These are phyloP conservation scores for Falco novaeseelandiae DNA, from an alignment of 2,797 vertebrate species.

Conservation along the genomic window DNA sequence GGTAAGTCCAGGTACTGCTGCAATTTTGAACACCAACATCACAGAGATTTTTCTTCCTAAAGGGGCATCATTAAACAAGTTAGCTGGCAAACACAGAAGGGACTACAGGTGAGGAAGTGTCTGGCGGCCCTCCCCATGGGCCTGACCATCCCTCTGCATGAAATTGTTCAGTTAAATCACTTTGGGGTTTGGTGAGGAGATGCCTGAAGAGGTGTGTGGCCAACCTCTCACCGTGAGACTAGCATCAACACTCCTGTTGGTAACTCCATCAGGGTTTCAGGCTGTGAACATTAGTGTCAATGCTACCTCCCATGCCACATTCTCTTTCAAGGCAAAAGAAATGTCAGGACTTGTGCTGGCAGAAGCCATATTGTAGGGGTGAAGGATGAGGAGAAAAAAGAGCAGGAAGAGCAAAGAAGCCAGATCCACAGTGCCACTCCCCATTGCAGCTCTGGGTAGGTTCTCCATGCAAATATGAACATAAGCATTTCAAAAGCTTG, in stretches of 20 bases:
- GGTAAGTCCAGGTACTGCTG: not conserved
- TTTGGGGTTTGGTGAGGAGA: not conserved
- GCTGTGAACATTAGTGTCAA: not conserved
- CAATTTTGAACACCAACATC: conserved; percentile 1
- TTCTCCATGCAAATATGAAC: not conserved
- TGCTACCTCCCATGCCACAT: rapidly evolving
- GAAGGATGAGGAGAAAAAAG: not conserved
- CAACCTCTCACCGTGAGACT: not conserved
- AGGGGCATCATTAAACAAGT: not conserved
- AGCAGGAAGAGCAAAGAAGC: not conserved
- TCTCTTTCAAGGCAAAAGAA: not conserved
- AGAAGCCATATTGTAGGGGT: not conserved
- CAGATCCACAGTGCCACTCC: not conserved
- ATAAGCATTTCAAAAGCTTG: not conserved
- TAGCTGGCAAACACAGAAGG: not conserved
- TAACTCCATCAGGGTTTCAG: not conserved
- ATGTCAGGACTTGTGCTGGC: rapidly evolving
- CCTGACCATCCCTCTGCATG: not conserved
- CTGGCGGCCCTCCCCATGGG: not conserved
- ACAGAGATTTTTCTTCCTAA: not conserved
- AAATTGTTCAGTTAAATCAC: not conserved
- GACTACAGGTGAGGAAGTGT: not conserved
- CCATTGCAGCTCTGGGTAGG: not conserved
- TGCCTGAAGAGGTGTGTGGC: not conserved
- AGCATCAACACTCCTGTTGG: not conserved